Percentiles rank a stretch among this genome's conserved stretches.
phyloP scores from a whole-genome alignment of 2,888 invertebrate species.

The Orchesella flavescens region DNA sequence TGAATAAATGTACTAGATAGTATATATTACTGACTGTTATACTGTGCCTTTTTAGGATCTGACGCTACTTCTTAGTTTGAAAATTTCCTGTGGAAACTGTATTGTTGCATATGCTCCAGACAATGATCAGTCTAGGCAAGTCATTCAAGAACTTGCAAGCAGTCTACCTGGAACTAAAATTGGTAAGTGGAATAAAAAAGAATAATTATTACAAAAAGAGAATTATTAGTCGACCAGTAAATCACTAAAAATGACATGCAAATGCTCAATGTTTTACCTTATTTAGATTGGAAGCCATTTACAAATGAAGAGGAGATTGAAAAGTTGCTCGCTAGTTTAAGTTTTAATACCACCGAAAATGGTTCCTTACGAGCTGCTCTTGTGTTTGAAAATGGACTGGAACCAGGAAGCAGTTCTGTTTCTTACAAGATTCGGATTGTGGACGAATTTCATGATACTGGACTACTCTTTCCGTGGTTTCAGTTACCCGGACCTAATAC shows the following conservation, averaged over 20 bases:
- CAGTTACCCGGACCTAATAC: constrained; percentile 69
- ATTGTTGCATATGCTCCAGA: constrained; percentile 65
- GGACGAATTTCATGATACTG: constrained; percentile 58
- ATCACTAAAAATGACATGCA: background rate
- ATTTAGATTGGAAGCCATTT: constrained; percentile 66
- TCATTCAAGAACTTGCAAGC: constrained; percentile 38
- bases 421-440: constrained; percentile 70
- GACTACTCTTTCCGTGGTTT: constrained; percentile 65
- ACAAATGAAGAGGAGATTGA: constrained; percentile 69
- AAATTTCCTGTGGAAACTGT: constrained; percentile 54
- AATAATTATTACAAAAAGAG: background rate
- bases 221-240: too few relatives aligned
- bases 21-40: constrained; percentile 5
- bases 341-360: constrained; percentile 52
- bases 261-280: background rate
- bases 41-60: constrained; percentile 30
- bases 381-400: constrained; percentile 67
- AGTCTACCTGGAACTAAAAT: constrained; percentile 16
- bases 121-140: constrained; percentile 30
- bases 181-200: constrained; percentile 27
- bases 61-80: background rate
- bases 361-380: constrained; percentile 63
- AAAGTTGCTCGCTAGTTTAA: constrained; percentile 55
- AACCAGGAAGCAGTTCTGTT: constrained; percentile 10
- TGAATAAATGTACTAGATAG: too few relatives aligned